phyloP scores from a whole-genome alignment of 2,113 vertebrate genomes.

The Cinclus cinclus region DNA sequence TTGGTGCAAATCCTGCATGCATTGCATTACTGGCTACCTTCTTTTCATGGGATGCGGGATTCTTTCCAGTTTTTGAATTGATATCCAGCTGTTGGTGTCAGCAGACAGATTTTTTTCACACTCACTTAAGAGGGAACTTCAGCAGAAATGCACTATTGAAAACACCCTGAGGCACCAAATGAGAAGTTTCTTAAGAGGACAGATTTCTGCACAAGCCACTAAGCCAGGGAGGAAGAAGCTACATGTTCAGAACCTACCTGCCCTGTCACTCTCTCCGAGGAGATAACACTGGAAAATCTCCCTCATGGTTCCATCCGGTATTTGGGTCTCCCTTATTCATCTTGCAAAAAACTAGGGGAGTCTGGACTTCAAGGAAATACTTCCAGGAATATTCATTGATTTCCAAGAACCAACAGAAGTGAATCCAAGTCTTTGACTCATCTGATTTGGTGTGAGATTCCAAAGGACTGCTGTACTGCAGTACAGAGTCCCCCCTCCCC shows the following conservation, averaged over 20 bases:
- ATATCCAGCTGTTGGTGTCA: neutral
- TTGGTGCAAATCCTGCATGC: accelerated
- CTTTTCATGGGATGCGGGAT: neutral
- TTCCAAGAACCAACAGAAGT: neutral
- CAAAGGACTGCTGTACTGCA: neutral
- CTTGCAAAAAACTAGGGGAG: neutral
- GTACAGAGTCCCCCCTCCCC: neutral
- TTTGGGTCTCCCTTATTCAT: neutral
- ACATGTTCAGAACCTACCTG: neutral
- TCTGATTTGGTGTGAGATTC: neutral
- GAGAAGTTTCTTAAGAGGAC: neutral
- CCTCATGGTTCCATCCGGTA: neutral
- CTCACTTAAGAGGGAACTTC: neutral
- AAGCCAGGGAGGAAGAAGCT: neutral
- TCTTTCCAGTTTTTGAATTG: neutral
- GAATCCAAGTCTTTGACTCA: neutral
- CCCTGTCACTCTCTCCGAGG: neutral
- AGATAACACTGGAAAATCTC: neutral
- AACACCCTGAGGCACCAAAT: neutral
- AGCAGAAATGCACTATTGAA: neutral
- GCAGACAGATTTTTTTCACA: neutral
- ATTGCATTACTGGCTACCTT: neutral
- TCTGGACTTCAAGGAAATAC: neutral
- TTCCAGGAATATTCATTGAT: neutral
- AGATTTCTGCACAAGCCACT: neutral